Conservation (phyloP, 2,113 vertebrate species). For the Paedocypris sp. region DNA sequence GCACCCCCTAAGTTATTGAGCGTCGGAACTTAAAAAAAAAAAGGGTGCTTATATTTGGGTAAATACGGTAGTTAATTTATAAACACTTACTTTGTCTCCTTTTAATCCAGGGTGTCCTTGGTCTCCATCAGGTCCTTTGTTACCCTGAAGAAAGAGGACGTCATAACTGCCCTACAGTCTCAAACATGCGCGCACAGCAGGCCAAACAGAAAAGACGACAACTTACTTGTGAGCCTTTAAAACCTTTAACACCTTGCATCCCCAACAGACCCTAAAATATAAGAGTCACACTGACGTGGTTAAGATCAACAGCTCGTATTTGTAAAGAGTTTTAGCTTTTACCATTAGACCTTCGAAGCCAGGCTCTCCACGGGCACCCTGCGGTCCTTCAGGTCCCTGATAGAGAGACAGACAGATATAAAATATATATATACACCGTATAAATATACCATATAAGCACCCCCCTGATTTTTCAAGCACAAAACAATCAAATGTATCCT, state of each 20-base stretch:
- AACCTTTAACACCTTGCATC: constrained; percentile 55
- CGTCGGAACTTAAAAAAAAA: no score
- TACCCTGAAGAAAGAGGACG: constrained; percentile 52
- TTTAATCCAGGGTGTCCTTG: constrained; percentile 65
- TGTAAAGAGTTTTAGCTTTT: constrained; percentile 39
- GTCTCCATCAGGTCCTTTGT: constrained; percentile 59
- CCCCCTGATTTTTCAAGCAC: no score
- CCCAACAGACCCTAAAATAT: constrained; percentile 62
- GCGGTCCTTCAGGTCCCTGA: constrained; percentile 61
- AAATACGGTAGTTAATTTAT: background rate
- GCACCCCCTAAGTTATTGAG: no score
- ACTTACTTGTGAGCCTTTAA: constrained; percentile 59
- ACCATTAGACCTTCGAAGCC: constrained; percentile 73
- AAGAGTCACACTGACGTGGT: background rate
- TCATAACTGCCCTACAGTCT: background rate
- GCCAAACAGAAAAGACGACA: constrained; percentile 6
- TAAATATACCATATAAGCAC: no score
- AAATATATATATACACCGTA: no score
- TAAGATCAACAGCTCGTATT: no score
- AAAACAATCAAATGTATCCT: no score
- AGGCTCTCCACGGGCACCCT: constrained; percentile 60
- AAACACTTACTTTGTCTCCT: constrained; percentile 64
- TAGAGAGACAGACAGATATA: background rate
- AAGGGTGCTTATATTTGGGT: no score
- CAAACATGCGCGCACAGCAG: background rate